Evolutionary conservation across 1,140 invertebrate genomes (phyloP).

Genomic region (Aphaenogaster ashmeadi): DNA sequence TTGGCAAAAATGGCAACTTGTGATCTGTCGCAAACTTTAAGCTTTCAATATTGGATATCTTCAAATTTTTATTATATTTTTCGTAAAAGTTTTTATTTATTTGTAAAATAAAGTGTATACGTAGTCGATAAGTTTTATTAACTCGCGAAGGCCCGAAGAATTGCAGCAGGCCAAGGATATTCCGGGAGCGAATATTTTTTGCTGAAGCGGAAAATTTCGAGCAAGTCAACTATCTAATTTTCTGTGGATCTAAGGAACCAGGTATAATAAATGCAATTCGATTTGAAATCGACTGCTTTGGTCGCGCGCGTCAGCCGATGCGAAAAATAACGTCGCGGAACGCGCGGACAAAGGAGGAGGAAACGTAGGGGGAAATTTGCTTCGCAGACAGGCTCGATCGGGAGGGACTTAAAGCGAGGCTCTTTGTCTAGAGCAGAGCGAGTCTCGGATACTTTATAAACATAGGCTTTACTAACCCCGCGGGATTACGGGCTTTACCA

Average conservation of each 20-base stretch:
- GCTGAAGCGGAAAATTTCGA: neutral
- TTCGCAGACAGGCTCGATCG: conserved; percentile 50
- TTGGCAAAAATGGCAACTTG: neutral
- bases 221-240: conserved; percentile 10
- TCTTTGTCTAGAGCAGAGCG: conserved; percentile 52
- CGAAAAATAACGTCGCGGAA: conserved; percentile 43
- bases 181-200: neutral
- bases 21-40: neutral
- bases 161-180: neutral
- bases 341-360: conserved; percentile 28
- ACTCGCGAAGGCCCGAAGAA: neutral
- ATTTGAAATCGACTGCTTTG: conserved; percentile 35
- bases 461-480: conserved; percentile 54
- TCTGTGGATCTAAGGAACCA: conserved; percentile 8
- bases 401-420: conserved; percentile 52
- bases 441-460: conserved; percentile 59
- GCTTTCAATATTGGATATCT: too few species aligned
- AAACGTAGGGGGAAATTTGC: conserved; percentile 39
- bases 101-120: neutral
- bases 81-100: too few species aligned
- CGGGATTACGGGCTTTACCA: conserved; percentile 54
- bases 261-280: conserved; percentile 46
- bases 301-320: conserved; percentile 30
- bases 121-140: conserved; percentile 12
- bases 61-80: neutral